phyloP scores from a whole-genome alignment of 2,888 invertebrate genomes.

The Mythimna vitellina region DNA sequence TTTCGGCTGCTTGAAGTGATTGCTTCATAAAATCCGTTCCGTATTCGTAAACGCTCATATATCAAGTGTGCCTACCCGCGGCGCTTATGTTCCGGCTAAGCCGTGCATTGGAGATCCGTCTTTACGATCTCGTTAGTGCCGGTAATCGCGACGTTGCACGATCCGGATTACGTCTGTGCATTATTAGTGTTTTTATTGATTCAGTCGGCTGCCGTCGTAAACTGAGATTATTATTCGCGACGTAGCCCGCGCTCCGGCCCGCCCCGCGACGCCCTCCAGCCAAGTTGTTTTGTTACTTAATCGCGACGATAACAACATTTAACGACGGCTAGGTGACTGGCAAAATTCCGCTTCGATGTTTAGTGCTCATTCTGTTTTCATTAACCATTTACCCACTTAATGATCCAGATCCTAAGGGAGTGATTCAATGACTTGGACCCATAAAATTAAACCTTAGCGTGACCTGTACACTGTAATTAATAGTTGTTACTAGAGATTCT shows the following conservation, averaged over 20 bases:
- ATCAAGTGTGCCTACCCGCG: conserved; percentile 66
- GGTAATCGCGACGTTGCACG: conserved; percentile 89
- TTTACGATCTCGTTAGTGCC: conserved; percentile 90
- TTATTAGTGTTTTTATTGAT: conserved; percentile 91
- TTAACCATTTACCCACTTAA: conserved; percentile 91
- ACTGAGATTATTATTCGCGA: conserved; percentile 90
- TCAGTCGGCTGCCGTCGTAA: conserved; percentile 90
- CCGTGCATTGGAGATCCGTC: conserved; percentile 88
- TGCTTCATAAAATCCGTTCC: conserved; percentile 27
- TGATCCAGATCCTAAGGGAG: conserved; percentile 89
- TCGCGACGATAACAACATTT: conserved; percentile 90
- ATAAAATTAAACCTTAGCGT: conserved; percentile 88
- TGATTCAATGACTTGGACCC: conserved; percentile 87
- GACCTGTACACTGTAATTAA: conserved; percentile 82
- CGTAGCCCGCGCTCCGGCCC: conserved; percentile 73
- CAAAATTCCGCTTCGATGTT: conserved; percentile 90
- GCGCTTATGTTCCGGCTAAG: conserved; percentile 82
- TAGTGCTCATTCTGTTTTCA: conserved; percentile 91
- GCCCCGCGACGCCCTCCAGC: conserved; percentile 76
- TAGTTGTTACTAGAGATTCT: conserved; percentile 70
- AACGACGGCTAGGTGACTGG: conserved; percentile 91
- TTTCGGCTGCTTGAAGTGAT: conserved; percentile 11
- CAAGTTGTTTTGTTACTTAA: conserved; percentile 90
- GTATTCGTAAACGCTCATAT: conserved; percentile 23
- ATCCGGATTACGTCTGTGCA: conserved; percentile 89